phyloP scores from a whole-genome alignment of 1,140 invertebrate species.

The Carposina sasakii region DNA sequence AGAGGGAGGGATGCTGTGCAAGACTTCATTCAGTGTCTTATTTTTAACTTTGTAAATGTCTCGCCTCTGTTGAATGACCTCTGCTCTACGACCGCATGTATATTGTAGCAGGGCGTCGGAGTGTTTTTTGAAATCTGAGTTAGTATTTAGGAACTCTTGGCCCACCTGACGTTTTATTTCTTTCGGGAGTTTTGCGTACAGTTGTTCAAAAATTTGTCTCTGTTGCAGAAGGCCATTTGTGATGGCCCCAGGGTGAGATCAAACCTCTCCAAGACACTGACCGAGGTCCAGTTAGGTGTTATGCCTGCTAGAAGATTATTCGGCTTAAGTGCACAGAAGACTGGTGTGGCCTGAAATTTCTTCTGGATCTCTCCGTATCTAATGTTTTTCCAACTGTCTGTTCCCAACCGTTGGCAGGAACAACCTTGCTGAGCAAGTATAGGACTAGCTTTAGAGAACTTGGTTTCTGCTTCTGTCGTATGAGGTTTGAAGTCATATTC shows the following conservation, averaged over 20 bases:
- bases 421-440: slow-evolving; percentile 1
- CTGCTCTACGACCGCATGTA: no score
- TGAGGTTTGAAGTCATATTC: slow-evolving; percentile 2
- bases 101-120: no score
- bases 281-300: slow-evolving; percentile 3
- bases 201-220: neutral
- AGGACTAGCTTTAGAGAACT: slow-evolving; percentile 3
- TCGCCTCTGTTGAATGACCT: no score
- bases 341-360: slow-evolving; percentile 28
- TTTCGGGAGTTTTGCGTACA: neutral
- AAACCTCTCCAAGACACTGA: slow-evolving; percentile 4
- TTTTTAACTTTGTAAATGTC: no score
- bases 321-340: slow-evolving; percentile 19
- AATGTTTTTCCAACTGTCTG: slow-evolving; percentile 26
- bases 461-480: slow-evolving; percentile 7
- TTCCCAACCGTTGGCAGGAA: slow-evolving; percentile 21
- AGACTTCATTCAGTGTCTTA: no score
- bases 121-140: no score
- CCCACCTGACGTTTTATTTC: neutral
- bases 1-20: no score
- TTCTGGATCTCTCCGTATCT: slow-evolving; percentile 29
- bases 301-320: slow-evolving; percentile 8
- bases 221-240: slow-evolving; percentile 6
- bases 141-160: no score
- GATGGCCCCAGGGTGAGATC: slow-evolving; percentile 5